phyloP scores from a whole-genome alignment of 2,888 invertebrate genomes.

The Spisula solida region DNA sequence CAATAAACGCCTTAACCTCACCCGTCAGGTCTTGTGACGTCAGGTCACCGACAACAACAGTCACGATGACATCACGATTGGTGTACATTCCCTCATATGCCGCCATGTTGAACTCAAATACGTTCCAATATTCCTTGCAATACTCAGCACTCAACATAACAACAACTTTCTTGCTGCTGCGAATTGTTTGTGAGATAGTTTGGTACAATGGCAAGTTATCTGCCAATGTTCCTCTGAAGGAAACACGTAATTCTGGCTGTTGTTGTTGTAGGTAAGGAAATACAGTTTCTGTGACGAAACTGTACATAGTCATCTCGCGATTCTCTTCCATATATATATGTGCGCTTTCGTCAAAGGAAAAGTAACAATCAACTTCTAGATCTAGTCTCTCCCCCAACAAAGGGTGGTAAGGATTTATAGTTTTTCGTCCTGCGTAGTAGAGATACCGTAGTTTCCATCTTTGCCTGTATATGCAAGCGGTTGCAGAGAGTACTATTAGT shows the following conservation, averaged over 20 bases:
- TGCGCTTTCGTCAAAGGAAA: slow-evolving; percentile 49
- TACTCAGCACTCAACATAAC: slow-evolving; percentile 47
- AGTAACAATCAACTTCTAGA: slow-evolving; percentile 34
- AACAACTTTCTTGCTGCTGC: slow-evolving; percentile 40
- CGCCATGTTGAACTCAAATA: slow-evolving; percentile 64
- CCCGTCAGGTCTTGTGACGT: neutral
- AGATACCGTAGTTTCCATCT: slow-evolving; percentile 4
- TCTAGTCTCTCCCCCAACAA: neutral
- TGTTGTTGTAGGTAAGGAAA: slow-evolving; percentile 14
- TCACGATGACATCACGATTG: slow-evolving; percentile 41
- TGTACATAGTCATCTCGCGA: neutral
- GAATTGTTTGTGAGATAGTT: slow-evolving; percentile 37
- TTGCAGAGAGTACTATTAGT: neutral
- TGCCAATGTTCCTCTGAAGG: slow-evolving; percentile 39
- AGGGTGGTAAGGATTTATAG: neutral
- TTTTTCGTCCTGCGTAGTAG: neutral
- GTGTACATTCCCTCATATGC: slow-evolving; percentile 57
- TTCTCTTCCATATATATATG: slow-evolving; percentile 1
- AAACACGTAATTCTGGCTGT: neutral
- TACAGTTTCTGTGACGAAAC: slow-evolving; percentile 20
- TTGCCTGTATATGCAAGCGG: neutral
- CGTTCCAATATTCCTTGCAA: slow-evolving; percentile 58
- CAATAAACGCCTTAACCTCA: slow-evolving; percentile 41
- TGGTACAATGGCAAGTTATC: slow-evolving; percentile 24
- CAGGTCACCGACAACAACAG: slow-evolving; percentile 32